phyloP scores from a whole-genome alignment of 2,888 invertebrate genomes.

The Caenorhabditis virilis region DNA sequence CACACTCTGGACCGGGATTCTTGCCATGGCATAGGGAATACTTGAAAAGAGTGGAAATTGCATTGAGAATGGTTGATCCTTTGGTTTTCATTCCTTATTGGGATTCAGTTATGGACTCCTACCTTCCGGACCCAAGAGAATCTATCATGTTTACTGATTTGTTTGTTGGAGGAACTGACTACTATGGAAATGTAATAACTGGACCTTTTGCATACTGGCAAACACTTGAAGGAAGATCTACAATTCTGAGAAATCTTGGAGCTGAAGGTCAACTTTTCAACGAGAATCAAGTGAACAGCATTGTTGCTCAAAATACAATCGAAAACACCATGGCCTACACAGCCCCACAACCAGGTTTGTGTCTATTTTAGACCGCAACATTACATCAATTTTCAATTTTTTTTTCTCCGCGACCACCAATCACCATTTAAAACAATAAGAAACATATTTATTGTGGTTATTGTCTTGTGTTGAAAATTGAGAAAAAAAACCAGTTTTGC shows the following conservation, averaged over 20 bases:
- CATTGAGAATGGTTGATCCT: constrained; percentile 68
- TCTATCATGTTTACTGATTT: constrained; percentile 69
- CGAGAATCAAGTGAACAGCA: constrained; percentile 59
- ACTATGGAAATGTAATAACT: constrained; percentile 56
- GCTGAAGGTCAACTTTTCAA: constrained; percentile 61
- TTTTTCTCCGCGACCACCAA: too few relatives aligned
- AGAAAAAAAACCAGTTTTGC: too few relatives aligned
- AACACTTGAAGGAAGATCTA: constrained; percentile 65
- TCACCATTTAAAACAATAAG: too few relatives aligned
- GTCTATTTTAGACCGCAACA: too few relatives aligned
- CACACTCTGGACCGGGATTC: constrained; percentile 67
- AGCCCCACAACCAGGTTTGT: constrained; percentile 58
- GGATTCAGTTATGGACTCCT: constrained; percentile 69
- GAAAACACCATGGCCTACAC: constrained; percentile 67
- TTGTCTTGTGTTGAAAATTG: too few relatives aligned
- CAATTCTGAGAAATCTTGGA: constrained; percentile 61
- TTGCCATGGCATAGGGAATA: constrained; percentile 67
- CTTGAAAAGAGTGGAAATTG: constrained; percentile 62
- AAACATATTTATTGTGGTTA: too few relatives aligned
- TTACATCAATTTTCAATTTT: too few relatives aligned
- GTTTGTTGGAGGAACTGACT: constrained; percentile 67
- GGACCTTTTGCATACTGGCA: constrained; percentile 68
- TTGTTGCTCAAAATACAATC: constrained; percentile 62
- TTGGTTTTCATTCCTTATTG: constrained; percentile 69
- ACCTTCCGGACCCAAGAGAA: constrained; percentile 68